Evolutionary conservation across 2,113 vertebrate species (phyloP).

Genomic region (Opisthocomus hoazin): DNA sequence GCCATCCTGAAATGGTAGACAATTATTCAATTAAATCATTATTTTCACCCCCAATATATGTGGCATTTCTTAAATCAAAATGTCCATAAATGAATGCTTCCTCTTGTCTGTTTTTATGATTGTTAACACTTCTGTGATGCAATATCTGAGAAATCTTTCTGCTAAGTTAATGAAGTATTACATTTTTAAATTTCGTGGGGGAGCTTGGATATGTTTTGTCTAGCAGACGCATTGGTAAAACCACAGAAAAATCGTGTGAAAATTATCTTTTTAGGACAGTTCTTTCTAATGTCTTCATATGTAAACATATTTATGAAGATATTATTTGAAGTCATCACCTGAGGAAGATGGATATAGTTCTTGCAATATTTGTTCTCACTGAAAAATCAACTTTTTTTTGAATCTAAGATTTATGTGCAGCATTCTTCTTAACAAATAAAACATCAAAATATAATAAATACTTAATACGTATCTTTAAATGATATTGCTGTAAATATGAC

Average conservation of each 20-base stretch:
- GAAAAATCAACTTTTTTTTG: background rate
- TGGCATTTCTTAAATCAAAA: background rate
- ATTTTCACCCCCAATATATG: background rate
- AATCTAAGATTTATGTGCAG: background rate
- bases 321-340: background rate
- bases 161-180: background rate
- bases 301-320: background rate
- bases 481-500: background rate
- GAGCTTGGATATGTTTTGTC: background rate
- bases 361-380: background rate
- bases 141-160: background rate
- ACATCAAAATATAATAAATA: background rate
- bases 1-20: background rate
- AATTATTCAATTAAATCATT: background rate
- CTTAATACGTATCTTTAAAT: background rate
- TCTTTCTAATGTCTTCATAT: background rate
- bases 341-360: background rate
- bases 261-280: background rate
- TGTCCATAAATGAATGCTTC: background rate
- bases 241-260: background rate
- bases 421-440: background rate
- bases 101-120: background rate
- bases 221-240: background rate
- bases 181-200: rapidly evolving
- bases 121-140: background rate